These are phyloP conservation scores for Botia kubotai DNA, from an alignment of 2,797 vertebrate genomes.

Conservation along the genomic window DNA sequence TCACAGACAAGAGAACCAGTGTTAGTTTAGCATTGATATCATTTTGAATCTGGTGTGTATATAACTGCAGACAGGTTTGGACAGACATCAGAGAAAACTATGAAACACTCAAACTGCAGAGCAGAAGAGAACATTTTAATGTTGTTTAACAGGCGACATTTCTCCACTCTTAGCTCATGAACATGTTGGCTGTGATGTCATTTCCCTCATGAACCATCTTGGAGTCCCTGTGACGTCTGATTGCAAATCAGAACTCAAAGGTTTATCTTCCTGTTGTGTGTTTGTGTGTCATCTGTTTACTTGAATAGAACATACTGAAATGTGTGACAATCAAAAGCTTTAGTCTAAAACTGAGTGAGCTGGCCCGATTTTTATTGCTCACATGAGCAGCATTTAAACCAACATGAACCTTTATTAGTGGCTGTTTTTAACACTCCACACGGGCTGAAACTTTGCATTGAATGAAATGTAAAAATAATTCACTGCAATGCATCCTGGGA, in stretches of 20 bases:
- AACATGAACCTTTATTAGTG: not conserved
- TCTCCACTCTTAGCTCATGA: not conserved
- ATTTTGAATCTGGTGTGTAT: not conserved
- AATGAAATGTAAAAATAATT: not conserved
- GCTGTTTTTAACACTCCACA: not conserved
- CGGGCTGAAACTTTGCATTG: not conserved
- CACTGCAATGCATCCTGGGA: not conserved
- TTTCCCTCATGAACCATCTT: not conserved
- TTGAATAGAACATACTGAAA: not conserved
- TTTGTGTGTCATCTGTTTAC: not conserved
- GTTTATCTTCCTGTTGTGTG: not conserved
- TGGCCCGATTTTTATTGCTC: not conserved
- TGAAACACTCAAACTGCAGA: too few relatives aligned
- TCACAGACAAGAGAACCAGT: not conserved
- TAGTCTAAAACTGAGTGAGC: not conserved
- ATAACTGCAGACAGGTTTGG: too few relatives aligned
- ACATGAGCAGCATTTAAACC: not conserved
- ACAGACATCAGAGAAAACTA: too few relatives aligned
- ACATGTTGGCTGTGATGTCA: slow-evolving; percentile 10
- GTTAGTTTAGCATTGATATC: not conserved
- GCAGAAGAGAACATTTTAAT: not conserved
- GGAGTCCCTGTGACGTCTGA: not conserved
- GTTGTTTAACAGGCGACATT: not conserved
- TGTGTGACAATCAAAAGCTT: too few relatives aligned
- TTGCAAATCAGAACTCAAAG: slow-evolving; percentile 17